Base-by-base conservation (phyloP, 2,888 invertebrate species). In the Agrochola circellaris region DNA sequence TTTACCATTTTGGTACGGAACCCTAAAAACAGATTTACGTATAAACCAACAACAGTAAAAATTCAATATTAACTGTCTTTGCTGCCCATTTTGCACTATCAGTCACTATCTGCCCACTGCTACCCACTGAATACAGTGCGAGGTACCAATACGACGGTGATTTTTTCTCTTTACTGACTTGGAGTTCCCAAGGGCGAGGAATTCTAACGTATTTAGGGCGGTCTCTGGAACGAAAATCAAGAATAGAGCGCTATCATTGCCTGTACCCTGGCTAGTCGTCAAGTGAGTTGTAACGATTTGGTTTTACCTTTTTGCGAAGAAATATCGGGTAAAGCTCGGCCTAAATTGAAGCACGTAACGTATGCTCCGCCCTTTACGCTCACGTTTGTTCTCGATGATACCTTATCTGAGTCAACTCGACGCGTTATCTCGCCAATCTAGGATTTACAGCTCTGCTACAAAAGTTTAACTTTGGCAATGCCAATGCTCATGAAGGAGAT, bases 341-440 rank as follows among this genome's bases (percentile, higher is more conserved):
- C 38, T 56, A 58, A 74, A 61, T 73, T 38, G n/a, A 48, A 65
- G 51, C 64, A 65, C 20, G 17, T 48, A 48, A 48, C 11, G 20
- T 20, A 42, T 58, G 34, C 48, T 61, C 56, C 56, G 48, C 68
- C 26, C 51, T 23, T 62, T 48, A 26, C 6, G 17, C 30, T 34
- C 72, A 72, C 72, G 60, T 72, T 66, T 77, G 38, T 58, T 64
- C 26, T 42, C 48, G 34, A n/a, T 42, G 60, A n/a, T 56, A 56
- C 23, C 34, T 34, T 76, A 77, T 80, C 82, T 58, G 2, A 61
- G 72, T 61, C 34, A 71, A 61, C 34, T 77, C 56, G 45, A 75
- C 51, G 11, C 45, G 11, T 73, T 62, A 86, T 78, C 81, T 58
- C 38, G 30, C 26, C 17, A 60, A 82, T 82, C 73, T n/a, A 75